These are phyloP conservation scores for Pseudoatta argentina DNA, from an alignment of 1,140 invertebrate genomes.

Conservation along the genomic window DNA sequence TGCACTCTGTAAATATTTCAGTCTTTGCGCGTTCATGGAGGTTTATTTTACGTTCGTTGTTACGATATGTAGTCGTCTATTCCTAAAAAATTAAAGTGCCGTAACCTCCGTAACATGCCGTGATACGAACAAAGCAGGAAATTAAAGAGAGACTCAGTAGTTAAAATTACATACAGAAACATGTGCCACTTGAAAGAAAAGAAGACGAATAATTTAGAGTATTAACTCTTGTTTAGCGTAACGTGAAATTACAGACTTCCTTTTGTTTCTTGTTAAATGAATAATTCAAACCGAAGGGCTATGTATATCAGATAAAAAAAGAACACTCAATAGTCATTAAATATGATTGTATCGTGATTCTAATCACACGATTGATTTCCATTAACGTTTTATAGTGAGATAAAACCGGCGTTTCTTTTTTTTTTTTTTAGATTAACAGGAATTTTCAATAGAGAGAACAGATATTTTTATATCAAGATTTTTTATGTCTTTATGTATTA, in stretches of 20 bases:
- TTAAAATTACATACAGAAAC: constrained; percentile 44
- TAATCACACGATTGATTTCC: not conserved
- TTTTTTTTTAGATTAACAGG: not conserved
- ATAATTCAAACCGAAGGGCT: not conserved
- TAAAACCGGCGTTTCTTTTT: not conserved
- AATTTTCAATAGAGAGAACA: not conserved
- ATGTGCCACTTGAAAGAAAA: not conserved
- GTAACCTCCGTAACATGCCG: not conserved
- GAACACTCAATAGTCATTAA: not conserved
- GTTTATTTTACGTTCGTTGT: constrained; percentile 44
- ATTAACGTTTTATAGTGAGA: not conserved
- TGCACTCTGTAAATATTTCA: constrained; percentile 53
- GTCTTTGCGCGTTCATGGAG: not conserved
- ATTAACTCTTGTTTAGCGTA: constrained; percentile 5
- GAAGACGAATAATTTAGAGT: constrained; percentile 33
- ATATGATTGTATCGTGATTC: not conserved
- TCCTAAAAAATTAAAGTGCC: constrained; percentile 12
- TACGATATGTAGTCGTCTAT: constrained; percentile 18
- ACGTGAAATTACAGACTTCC: not conserved
- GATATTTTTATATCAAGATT: not conserved
- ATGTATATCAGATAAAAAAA: not conserved
- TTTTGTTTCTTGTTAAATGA: not conserved
- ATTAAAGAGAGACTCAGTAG: constrained; percentile 38
- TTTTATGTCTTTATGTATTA: not conserved
- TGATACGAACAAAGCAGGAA: constrained; percentile 7